Conservation (phyloP, 2,797 vertebrate genomes). For the Lycodopsis pacificus region DNA sequence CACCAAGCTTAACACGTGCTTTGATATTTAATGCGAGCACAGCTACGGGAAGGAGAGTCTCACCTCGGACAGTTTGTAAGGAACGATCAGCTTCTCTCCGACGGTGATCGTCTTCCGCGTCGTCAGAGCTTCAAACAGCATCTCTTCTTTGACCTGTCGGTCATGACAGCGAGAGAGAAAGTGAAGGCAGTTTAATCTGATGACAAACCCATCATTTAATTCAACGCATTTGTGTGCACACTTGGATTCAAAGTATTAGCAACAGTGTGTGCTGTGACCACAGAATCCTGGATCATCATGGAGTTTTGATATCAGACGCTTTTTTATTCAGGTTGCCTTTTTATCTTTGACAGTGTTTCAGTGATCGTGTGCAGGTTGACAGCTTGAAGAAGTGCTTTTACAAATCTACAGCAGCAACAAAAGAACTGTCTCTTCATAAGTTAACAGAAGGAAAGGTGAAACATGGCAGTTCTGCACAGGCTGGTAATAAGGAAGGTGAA, state of each 20-base stretch:
- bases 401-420: conserved; percentile 8
- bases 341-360: not conserved
- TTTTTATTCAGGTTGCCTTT: not conserved
- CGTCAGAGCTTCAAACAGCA: conserved; percentile 95
- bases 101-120: conserved; percentile 97
- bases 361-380: not conserved
- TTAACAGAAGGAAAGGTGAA: no score
- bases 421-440: not conserved
- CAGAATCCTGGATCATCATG: not conserved
- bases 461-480: not conserved
- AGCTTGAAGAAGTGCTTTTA: not conserved
- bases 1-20: not conserved
- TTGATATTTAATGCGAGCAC: not conserved
- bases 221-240: not conserved
- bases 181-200: not conserved
- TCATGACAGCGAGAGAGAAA: conserved; percentile 24
- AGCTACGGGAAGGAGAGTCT: conserved; percentile 35
- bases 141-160: conserved; percentile 97
- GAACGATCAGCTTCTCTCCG: conserved; percentile 96
- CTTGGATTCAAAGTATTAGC: not conserved
- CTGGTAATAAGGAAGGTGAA: not conserved
- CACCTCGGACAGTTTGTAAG: conserved; percentile 96
- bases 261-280: not conserved
- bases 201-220: not conserved
- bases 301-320: not conserved